Percentiles rank a stretch among this genome's conserved stretches.
phyloP scores from a whole-genome alignment of 2,113 vertebrate genomes.

The Ranitomeya variabilis region DNA sequence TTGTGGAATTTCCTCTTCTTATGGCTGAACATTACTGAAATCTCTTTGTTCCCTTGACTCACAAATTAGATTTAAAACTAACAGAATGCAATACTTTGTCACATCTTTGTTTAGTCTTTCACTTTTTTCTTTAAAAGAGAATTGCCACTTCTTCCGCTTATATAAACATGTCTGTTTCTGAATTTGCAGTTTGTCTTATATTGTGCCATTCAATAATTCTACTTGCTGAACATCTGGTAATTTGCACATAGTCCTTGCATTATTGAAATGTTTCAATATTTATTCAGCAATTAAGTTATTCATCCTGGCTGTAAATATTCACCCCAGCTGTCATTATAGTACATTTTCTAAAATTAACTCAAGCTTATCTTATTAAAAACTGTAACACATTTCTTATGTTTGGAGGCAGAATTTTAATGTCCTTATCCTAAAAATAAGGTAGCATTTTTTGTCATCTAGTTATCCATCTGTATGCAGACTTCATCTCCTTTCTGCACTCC shows the following conservation, averaged over 20 bases:
- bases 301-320: background rate
- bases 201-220: slow-evolving; percentile 32
- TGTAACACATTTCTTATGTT: background rate
- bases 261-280: slow-evolving; percentile 8
- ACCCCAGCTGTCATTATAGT: background rate
- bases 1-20: slow-evolving; percentile 30
- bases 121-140: background rate
- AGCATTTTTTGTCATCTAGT: too few relatives aligned
- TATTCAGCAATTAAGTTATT: background rate
- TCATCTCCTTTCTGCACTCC: too few relatives aligned
- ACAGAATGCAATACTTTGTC: slow-evolving; percentile 19
- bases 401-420: too few relatives aligned
- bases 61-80: slow-evolving; percentile 11
- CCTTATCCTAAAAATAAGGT: too few relatives aligned
- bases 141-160: background rate
- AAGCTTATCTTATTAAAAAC: background rate
- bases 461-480: too few relatives aligned
- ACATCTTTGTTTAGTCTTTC: slow-evolving; percentile 26
- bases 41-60: slow-evolving; percentile 21
- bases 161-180: background rate
- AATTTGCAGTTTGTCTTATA: slow-evolving; percentile 26
- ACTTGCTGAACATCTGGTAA: slow-evolving; percentile 29
- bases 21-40: slow-evolving; percentile 15
- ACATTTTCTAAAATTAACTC: background rate
- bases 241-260: background rate